Percentiles rank a stretch among this genome's conserved stretches.
These are phyloP conservation scores for Odocoileus virginianus DNA, from an alignment of 2,113 vertebrate species.

Conservation along the genomic window DNA sequence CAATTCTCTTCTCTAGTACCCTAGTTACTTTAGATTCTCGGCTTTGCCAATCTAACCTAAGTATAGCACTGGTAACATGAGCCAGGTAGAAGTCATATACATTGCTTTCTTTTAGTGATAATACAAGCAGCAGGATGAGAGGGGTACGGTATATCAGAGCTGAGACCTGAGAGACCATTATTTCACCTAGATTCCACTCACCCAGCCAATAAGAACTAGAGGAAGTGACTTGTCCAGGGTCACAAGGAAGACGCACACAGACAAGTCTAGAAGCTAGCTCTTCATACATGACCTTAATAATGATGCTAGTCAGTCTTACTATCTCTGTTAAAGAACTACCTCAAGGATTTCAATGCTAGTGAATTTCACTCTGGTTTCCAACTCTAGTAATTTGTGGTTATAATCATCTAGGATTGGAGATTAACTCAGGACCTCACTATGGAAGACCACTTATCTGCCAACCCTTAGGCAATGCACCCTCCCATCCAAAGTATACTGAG, in stretches of 20 bases:
- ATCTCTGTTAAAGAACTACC: neutral
- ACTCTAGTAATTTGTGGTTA: neutral
- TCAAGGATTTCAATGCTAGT: neutral
- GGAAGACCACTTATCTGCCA: neutral
- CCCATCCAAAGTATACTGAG: neutral
- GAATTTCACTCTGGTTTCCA: constrained; percentile 11
- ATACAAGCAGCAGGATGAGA: neutral
- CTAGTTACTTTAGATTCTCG: neutral
- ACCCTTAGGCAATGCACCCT: neutral
- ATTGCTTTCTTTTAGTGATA: neutral
- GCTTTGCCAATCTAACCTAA: neutral
- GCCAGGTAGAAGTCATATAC: neutral
- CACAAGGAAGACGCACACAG: neutral
- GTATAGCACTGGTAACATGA: neutral
- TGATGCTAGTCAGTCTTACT: neutral
- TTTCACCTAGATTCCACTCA: neutral
- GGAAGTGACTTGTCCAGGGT: neutral
- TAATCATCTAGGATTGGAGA: neutral
- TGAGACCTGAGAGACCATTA: neutral
- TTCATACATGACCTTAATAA: neutral
- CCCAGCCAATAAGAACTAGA: neutral
- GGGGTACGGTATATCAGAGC: neutral
- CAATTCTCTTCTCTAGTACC: neutral
- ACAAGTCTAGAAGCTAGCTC: neutral
- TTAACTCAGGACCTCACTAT: neutral